Percentiles rank a stretch among this genome's conserved stretches.
Evolutionary conservation across 64 coral and sea anemone genomes (phyloP).

Genomic region (Montipora sp.): DNA sequence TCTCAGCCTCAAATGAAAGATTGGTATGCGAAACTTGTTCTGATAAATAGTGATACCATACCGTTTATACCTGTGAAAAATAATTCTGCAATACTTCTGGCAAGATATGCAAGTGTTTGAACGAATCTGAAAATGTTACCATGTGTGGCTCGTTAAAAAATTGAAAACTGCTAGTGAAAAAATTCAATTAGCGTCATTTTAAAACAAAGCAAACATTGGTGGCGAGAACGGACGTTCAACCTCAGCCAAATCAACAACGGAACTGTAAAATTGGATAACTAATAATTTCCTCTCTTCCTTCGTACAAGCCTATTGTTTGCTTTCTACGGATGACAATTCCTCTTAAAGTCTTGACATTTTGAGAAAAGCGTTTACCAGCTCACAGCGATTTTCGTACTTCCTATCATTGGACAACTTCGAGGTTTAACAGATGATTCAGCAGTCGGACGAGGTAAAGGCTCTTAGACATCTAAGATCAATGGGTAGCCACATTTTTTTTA

Average conservation of each 20-base stretch:
- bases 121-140: conserved; percentile 6
- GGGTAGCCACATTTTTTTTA: background rate
- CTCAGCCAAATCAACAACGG: background rate
- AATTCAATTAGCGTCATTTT: background rate
- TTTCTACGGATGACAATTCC: background rate
- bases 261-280: background rate
- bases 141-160: background rate
- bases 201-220: background rate
- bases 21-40: no score
- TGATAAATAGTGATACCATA: no score
- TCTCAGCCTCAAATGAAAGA: background rate
- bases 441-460: no score
- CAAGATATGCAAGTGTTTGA: background rate
- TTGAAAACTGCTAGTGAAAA: background rate
- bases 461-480: no score
- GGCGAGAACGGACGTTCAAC: background rate
- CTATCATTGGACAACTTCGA: background rate
- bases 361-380: background rate
- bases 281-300: background rate
- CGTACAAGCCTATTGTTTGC: background rate
- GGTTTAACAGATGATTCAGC: background rate
- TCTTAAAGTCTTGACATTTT: background rate
- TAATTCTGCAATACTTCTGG: no score
- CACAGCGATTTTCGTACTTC: background rate
- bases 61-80: no score